Evolutionary conservation across 2,113 vertebrate genomes (phyloP).

Genomic region (Callopanchax toddi): DNA sequence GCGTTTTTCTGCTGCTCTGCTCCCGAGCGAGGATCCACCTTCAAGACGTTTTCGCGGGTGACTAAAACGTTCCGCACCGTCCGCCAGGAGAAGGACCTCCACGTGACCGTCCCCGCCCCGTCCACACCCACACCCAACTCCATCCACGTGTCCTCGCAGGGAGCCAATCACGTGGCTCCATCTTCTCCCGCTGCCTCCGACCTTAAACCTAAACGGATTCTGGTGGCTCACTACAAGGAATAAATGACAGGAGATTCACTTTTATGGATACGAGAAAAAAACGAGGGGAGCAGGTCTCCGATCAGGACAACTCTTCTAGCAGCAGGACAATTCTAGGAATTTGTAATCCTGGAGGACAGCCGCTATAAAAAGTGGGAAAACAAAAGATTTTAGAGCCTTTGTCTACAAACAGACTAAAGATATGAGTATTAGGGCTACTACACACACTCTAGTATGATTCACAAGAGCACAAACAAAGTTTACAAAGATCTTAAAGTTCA

Average conservation of each 20-base stretch:
- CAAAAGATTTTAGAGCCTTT: background rate
- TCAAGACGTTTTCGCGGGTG: slow-evolving; percentile 66
- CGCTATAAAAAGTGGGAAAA: slow-evolving; percentile 16
- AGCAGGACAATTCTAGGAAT: background rate
- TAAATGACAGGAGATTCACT: slow-evolving; percentile 10
- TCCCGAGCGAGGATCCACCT: slow-evolving; percentile 52
- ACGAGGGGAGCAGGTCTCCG: slow-evolving; percentile 18
- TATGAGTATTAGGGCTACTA: slow-evolving; percentile 19
- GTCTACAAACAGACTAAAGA: slow-evolving; percentile 25
- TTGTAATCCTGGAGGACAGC: slow-evolving; percentile 20
- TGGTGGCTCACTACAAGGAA: slow-evolving; percentile 74
- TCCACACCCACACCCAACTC: slow-evolving; percentile 34
- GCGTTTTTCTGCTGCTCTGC: slow-evolving; percentile 70
- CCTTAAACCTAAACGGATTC: slow-evolving; percentile 57
- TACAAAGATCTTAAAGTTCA: slow-evolving; percentile 4
- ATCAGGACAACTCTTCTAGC: slow-evolving; percentile 34
- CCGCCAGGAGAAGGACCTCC: slow-evolving; percentile 42
- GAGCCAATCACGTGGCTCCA: background rate
- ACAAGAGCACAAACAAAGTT: slow-evolving; percentile 16
- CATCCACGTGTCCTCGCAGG: slow-evolving; percentile 14
- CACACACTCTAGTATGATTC: slow-evolving; percentile 5
- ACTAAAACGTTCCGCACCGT: slow-evolving; percentile 57
- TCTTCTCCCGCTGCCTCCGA: background rate
- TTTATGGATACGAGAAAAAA: slow-evolving; percentile 5
- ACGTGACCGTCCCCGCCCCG: slow-evolving; percentile 1